These are phyloP conservation scores for Numenius phaeopus DNA, from an alignment of 2,797 vertebrate genomes.

Conservation along the genomic window DNA sequence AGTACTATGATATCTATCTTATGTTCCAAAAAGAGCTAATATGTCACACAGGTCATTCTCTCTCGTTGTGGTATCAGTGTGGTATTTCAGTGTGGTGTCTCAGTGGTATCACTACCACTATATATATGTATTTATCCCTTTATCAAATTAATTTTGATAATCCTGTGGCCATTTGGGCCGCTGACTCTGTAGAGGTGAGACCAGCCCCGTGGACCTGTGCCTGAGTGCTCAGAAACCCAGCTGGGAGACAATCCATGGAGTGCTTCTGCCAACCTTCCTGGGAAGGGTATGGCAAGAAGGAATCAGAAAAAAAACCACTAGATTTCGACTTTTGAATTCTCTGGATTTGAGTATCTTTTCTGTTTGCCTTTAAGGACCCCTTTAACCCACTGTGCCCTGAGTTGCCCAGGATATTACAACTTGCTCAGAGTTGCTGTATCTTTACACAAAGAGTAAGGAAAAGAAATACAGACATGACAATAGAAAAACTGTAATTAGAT, in stretches of 20 bases:
- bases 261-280: neutral
- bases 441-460: neutral
- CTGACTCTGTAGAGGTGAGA: neutral
- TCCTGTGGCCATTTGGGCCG: fast-evolving
- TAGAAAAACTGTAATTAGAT: neutral
- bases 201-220: neutral
- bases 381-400: neutral
- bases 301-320: neutral
- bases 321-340: neutral
- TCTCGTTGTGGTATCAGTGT: neutral
- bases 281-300: neutral
- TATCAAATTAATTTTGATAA: neutral
- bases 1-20: neutral
- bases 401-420: neutral
- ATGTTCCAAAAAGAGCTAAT: neutral
- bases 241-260: neutral
- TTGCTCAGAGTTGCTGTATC: neutral
- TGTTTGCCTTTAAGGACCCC: neutral
- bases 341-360: neutral
- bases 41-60: neutral
- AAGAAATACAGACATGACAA: neutral
- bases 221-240: neutral
- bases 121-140: neutral
- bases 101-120: no score
- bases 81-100: no score